Evolutionary conservation across 2,797 vertebrate species (phyloP), one percentile per base, ranked within the genome.

Genomic region (Molossus molossus): DNA sequence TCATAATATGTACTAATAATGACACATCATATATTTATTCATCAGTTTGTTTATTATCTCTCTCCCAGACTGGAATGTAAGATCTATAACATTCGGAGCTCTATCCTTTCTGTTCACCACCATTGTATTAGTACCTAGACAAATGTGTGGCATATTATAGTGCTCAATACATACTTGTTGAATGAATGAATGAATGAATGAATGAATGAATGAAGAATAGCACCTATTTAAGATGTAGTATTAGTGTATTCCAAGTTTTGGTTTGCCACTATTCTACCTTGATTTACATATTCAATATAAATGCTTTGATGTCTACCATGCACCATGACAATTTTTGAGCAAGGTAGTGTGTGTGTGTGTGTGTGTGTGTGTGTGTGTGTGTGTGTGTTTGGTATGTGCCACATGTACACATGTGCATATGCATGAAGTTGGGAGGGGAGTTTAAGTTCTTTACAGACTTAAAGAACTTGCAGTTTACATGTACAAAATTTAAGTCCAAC

Each of bases 271-370:
- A 40, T 25, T 37, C 27, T 65, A 48, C 14, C n/a, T 64, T 73
- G 15, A 91, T 58, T 87, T 81, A 73, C 18, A 94, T 55, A 81
- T 21, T 75, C 29, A 91, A 5, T 81, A 29, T 77, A 80, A 82
- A 85, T 60, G 1, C 76, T 96, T 91, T 64, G 55, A 73, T 12
- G 77, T 25, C 29, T 57, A 81, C 33, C 57, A 64, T 1, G 3
- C 77, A 77, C 29, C 3, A 48, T 62, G 55, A 23, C 8, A 88
- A 88, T 75, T 12, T 82, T 70, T 70, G 25, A 88, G 17, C 29
- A 45, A 77, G 17, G 3, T 27, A 1, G 6, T 33, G 1, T 21
- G 9, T 64, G 18, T 53, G 12, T 27, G 6, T 18, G 8, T 18
- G n/a, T 27, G 62, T 2, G 2, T 6, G 29, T 15, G 27, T 37